Conservation (phyloP, 1,140 invertebrate genomes). For the Wasmannia auropunctata region DNA sequence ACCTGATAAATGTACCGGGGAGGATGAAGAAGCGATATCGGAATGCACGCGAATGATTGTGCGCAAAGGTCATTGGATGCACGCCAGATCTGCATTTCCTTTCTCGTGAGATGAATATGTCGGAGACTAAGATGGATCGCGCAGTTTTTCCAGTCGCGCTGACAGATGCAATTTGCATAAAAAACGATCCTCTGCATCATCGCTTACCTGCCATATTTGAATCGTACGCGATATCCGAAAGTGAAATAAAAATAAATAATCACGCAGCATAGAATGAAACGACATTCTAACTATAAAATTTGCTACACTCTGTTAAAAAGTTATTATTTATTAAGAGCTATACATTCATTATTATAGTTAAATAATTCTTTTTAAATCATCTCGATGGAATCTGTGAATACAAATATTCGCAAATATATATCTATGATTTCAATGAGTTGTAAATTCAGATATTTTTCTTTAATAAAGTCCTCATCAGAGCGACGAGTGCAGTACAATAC, state of each 20-base stretch:
- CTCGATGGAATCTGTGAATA: not conserved
- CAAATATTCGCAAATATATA: too few species aligned
- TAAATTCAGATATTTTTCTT: not conserved
- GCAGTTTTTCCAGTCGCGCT: constrained; percentile 74
- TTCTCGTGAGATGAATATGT: constrained; percentile 69
- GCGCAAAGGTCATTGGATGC: constrained; percentile 55
- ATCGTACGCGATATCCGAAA: not conserved
- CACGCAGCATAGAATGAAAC: not conserved
- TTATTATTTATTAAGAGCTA: not conserved
- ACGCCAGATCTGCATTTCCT: constrained; percentile 77
- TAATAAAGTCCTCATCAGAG: not conserved
- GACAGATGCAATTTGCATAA: constrained; percentile 73
- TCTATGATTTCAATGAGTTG: not conserved
- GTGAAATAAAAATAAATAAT: not conserved
- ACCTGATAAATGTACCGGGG: constrained; percentile 48
- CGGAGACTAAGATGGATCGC: constrained; percentile 72
- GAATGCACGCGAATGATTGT: constrained; percentile 54
- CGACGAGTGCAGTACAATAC: not conserved
- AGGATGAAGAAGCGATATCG: constrained; percentile 51
- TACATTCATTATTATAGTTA: not conserved
- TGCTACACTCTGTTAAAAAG: not conserved
- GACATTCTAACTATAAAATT: not conserved
- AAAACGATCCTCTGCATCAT: constrained; percentile 38
- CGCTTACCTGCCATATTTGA: constrained; percentile 35
- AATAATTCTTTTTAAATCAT: not conserved